A percentile compares a stretch with the other conserved stretches of the same genome.
Evolutionary conservation across 1,140 invertebrate genomes (phyloP).

Genomic region (Drosophila leontia): DNA sequence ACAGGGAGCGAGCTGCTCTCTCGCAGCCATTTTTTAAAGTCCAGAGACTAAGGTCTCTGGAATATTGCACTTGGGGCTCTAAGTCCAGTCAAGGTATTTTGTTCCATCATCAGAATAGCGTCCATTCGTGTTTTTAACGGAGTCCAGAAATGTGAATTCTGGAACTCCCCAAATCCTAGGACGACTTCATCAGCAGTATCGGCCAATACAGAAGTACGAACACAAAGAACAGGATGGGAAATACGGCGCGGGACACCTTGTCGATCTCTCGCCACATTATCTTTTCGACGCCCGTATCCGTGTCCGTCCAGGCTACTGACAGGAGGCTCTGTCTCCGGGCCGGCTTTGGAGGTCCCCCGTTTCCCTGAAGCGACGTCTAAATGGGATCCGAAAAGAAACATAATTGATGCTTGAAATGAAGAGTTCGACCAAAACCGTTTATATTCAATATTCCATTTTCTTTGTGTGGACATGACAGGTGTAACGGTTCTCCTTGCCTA

Average conservation of each 20-base stretch:
- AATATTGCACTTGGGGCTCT: conserved; percentile 42
- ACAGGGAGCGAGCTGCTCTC: conserved; percentile 19
- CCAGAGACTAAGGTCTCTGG: conserved; percentile 10
- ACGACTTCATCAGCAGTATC: conserved; percentile 89
- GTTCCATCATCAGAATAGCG: conserved; percentile 21
- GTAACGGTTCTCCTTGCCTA: conserved; percentile 32
- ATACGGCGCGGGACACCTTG: conserved; percentile 89
- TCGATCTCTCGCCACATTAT: conserved; percentile 90
- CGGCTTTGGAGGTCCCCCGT: conserved; percentile 82
- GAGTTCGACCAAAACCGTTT: neutral
- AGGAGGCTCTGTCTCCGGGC: conserved; percentile 78
- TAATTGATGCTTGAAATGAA: neutral
- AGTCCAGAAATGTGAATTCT: conserved; percentile 81
- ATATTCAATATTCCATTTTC: conserved; percentile 18
- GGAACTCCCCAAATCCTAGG: conserved; percentile 85
- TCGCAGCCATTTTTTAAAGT: conserved; percentile 7
- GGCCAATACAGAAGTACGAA: conserved; percentile 92
- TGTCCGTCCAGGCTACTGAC: conserved; percentile 87
- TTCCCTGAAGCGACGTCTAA: conserved; percentile 82
- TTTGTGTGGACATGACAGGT: conserved; percentile 40
- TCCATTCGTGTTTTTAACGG: conserved; percentile 71
- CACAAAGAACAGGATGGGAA: conserved; percentile 90
- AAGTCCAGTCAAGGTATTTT: conserved; percentile 32
- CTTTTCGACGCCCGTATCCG: conserved; percentile 88
- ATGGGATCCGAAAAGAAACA: neutral